Base-by-base conservation (phyloP, 2,888 invertebrate species). In the Cantharis lateralis region DNA sequence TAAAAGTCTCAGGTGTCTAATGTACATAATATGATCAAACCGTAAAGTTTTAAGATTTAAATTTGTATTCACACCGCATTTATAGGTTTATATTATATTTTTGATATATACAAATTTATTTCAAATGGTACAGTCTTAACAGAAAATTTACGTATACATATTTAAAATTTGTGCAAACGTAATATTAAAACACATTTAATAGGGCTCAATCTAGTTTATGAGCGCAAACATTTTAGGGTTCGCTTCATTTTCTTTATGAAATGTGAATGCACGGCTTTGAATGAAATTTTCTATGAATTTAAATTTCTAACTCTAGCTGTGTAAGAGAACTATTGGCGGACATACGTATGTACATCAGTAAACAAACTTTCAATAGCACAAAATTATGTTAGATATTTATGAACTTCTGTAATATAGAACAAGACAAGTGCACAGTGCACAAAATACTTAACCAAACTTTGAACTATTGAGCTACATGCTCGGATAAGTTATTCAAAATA, bases 1-100 rank as follows among this genome's bases (percentile, higher is more conserved):
- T 73, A 73, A 62, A 28, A 68, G 68, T 68, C 68, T 73, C 68
- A 73, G 68, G 68, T 68, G 73, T 73, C 68, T 68, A 73, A 73
- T 73, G 73, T 62, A 62, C 73, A 73, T 73, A 73, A 73, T 73
- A 48, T 68, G 73, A 73, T 68, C 73, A 73, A 68, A 73, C 73
- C 68, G 74, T 20, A 28, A 24, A 70, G 62, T 74, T 70, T 74
- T 32, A 74, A 63, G 74, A 74, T 70, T 70, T 48, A 48, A 48
- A 48, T 48, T 48, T 48, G 48, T 48, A 48, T 48, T 48, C 48
- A n/a, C n/a, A n/a, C 48, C 48, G 48, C 48, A 48, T 48, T 48
- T 48, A n/a, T n/a, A n/a, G 48, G 48, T 48, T 48, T 48, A 48
- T 48, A 48, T 48, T 48, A 48, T 48, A 48, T 48, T 48, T 48